Evolutionary conservation across 2,888 invertebrate genomes (phyloP).

Genomic region (Drosophila silvestris): DNA sequence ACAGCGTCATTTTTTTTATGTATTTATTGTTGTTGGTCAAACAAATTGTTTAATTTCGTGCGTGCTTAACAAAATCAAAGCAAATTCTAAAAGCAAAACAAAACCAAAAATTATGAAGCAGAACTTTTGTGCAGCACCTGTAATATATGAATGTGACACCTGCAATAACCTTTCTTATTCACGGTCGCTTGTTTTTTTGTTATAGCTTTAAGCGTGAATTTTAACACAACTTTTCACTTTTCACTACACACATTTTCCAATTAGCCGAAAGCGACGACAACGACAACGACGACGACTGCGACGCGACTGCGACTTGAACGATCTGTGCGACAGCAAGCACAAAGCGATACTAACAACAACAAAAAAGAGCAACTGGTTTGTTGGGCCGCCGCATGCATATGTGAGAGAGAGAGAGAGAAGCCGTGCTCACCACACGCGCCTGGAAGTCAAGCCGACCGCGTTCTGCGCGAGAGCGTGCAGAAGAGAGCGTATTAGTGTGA

Average conservation of each 20-base stretch:
- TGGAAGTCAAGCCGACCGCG: slow-evolving; percentile 46
- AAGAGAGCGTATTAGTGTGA: slow-evolving; percentile 16
- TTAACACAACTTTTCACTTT: slow-evolving; percentile 69
- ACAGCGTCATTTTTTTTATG: slow-evolving; percentile 42
- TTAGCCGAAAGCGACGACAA: slow-evolving; percentile 38
- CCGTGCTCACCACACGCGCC: slow-evolving; percentile 23
- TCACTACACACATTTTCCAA: slow-evolving; percentile 57
- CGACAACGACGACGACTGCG: slow-evolving; percentile 10
- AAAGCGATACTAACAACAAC: slow-evolving; percentile 73
- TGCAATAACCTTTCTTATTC: background rate
- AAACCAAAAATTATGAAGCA: slow-evolving; percentile 17
- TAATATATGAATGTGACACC: slow-evolving; percentile 16
- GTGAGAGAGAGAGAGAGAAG: slow-evolving; percentile 22
- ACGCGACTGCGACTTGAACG: slow-evolving; percentile 35
- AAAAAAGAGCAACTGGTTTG: slow-evolving; percentile 72
- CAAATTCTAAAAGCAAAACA: slow-evolving; percentile 60
- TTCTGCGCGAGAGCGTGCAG: slow-evolving; percentile 14
- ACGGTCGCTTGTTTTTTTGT: slow-evolving; percentile 15
- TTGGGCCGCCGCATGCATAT: slow-evolving; percentile 13
- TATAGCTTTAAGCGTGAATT: slow-evolving; percentile 25
- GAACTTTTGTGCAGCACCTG: slow-evolving; percentile 49
- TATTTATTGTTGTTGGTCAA: slow-evolving; percentile 16
- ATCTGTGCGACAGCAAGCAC: slow-evolving; percentile 66
- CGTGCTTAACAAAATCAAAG: slow-evolving; percentile 58
- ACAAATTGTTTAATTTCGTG: slow-evolving; percentile 65